Percentiles rank a stretch among this genome's conserved stretches.
Conservation (phyloP, 2,888 invertebrate species). For the Diploptera punctata region DNA sequence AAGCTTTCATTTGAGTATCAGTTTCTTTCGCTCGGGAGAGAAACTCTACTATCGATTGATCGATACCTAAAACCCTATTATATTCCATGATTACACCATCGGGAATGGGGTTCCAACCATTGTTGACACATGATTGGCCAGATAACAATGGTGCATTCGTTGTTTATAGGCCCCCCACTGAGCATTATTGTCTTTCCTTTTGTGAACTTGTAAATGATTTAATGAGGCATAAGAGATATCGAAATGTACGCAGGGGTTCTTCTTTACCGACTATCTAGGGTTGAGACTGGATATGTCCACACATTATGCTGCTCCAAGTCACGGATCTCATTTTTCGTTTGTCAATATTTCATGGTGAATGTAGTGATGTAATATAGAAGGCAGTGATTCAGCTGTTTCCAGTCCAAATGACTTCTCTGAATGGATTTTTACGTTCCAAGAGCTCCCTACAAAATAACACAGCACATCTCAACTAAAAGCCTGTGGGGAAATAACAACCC, state of each 20-base stretch:
- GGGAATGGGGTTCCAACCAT: not conserved
- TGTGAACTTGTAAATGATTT: slow-evolving; percentile 36
- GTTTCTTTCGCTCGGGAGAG: too few species aligned
- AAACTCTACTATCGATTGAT: slow-evolving; percentile 17
- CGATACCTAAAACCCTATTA: not conserved
- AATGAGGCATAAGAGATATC: slow-evolving; percentile 40
- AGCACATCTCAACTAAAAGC: too few species aligned
- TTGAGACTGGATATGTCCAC: not conserved
- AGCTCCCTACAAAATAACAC: too few species aligned
- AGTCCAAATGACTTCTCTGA: too few species aligned
- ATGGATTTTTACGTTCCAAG: too few species aligned
- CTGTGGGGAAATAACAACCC: too few species aligned
- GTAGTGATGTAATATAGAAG: not conserved
- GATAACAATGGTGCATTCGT: slow-evolving; percentile 12
- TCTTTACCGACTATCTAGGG: not conserved
- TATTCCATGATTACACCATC: not conserved
- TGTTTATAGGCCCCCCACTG: slow-evolving; percentile 4
- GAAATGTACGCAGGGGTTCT: not conserved
- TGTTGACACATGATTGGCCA: slow-evolving; percentile 16
- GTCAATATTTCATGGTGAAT: not conserved
- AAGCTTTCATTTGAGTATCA: too few species aligned
- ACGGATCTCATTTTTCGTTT: too few species aligned
- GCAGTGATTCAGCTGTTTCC: too few species aligned
- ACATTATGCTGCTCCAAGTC: not conserved
- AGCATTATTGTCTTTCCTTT: slow-evolving; percentile 23